Evolutionary conservation across 2,113 vertebrate species (phyloP), one percentile per base, ranked within the genome.

Genomic region (Origma solitaria): DNA sequence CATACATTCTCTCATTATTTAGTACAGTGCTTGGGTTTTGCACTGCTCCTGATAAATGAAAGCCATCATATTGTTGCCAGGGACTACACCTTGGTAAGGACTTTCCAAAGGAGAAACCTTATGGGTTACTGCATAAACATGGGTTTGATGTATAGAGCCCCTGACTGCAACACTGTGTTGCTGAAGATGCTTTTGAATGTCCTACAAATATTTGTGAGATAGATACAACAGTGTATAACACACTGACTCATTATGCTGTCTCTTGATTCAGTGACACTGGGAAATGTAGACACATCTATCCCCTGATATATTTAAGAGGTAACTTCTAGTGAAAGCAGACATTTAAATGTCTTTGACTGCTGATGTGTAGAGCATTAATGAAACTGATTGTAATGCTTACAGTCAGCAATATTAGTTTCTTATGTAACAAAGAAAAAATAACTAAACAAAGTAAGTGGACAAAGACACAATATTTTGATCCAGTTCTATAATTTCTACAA

Each of bases 201-300:
- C 82, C 66, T 82, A 91, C 94, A 93, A 92, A 91, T 94, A 70
- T n/a, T 93, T 96, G 73, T 80, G 56, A 90, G 89, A 72, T 86
- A 95, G 82, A 70, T 70, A 51, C 24, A 85, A 25, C 94, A 85
- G 40, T 20, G 10, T 42, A 56, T 87, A 69, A 54, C 54, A 60
- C 71, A 72, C 44, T 92, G 54, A 50, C 79, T 95, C 88, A 80
- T 92, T 89, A 83, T 45, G n/a, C 69, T 90, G 38, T 78, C 85
- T 91, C 86, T 82, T 66, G 25, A 60, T 83, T 92, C 78, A 90
- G 50, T 86, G 47, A 75, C 66, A 45, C 20, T 79, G 57, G 35
- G 49, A 85, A 90, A 53, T n/a, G 54, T 33, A 76, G 82, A 42
- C 18, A 35, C 20, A 76, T 82, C n/a, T 49, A 60, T 42, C 31